Conservation (phyloP, 2,113 vertebrate genomes). For the Ceyx melanurus region DNA sequence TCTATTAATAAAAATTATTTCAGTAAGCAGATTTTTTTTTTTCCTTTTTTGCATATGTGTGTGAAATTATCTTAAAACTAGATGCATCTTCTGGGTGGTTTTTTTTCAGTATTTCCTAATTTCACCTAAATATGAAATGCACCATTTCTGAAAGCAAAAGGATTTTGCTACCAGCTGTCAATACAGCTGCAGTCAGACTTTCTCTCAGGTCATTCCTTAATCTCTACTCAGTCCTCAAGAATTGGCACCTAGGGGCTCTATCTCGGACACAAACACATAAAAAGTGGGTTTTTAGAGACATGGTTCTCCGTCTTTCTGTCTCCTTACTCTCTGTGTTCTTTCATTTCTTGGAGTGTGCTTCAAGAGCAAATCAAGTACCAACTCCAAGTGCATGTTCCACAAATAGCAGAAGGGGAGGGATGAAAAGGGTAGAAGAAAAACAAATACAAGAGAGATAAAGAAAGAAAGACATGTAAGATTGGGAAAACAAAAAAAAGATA, state of each 20-base stretch:
- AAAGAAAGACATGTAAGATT: background rate
- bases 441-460: background rate
- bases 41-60: too few relatives aligned
- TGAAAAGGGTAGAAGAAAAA: background rate
- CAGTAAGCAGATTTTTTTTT: background rate
- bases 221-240: background rate
- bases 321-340: background rate
- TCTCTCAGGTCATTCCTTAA: background rate
- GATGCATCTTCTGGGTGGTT: background rate
- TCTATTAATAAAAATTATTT: background rate
- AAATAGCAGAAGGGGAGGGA: background rate
- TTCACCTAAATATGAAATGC: background rate
- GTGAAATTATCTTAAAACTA: background rate
- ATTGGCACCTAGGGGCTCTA: background rate
- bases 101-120: background rate
- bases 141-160: background rate
- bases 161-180: background rate
- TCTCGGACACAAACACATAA: background rate
- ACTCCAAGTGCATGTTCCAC: background rate
- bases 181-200: background rate
- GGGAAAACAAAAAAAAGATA: background rate
- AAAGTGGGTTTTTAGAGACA: rapidly evolving
- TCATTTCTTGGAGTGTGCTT: background rate
- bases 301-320: background rate
- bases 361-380: background rate